Base-by-base conservation (phyloP, 2,888 invertebrate genomes). In the Cataglyphis cursor region DNA sequence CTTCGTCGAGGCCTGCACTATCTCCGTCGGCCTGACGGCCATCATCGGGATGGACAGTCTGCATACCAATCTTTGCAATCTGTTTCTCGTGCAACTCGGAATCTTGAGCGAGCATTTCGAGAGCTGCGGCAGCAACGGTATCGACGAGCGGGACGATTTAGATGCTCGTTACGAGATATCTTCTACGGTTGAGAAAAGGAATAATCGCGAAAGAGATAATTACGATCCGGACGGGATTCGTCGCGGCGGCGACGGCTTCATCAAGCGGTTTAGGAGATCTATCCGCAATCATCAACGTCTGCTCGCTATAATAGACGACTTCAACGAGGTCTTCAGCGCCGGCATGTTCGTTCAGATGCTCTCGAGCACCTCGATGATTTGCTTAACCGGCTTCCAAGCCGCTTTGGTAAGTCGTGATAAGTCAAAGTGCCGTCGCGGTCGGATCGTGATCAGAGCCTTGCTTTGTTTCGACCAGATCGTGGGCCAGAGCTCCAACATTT, bases 351-450 rank as follows among this genome's bases (percentile, higher is more conserved):
- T 90, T 24, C 94, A 94, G 85, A 84, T 94, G 74, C 82, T 92
- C n/a, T 90, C 90, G 24, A 93, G 93, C 65, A 92, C 90, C 21
- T 90, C 91, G 78, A 92, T 93, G 75, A 93, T 94, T 86, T 94
- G 94, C 82, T 84, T 94, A 54, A 93, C 93, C 28, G 92, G 93
- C 70, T 94, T 94, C 80, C 93, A 93, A 85, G 92, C 92, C 31
- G 86, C 90, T 38, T 84, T 91, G 90, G 89, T 90, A 82, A 90
- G 90, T 80, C 24, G 68, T 35, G 61, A 85, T 59, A 65, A 66
- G 57, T 81, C 61, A 44, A 62, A 64, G 31, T 31, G 24, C 61
- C 15, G 35, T 59, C 12, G 10, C 57, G 51, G 48, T 41, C 31
- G 31, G 76, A 73, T 83, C 83, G 76, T 85, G 84, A 88, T 90